Evolutionary conservation across 1,140 invertebrate genomes (phyloP).

Genomic region (Rhyzopertha dominica): DNA sequence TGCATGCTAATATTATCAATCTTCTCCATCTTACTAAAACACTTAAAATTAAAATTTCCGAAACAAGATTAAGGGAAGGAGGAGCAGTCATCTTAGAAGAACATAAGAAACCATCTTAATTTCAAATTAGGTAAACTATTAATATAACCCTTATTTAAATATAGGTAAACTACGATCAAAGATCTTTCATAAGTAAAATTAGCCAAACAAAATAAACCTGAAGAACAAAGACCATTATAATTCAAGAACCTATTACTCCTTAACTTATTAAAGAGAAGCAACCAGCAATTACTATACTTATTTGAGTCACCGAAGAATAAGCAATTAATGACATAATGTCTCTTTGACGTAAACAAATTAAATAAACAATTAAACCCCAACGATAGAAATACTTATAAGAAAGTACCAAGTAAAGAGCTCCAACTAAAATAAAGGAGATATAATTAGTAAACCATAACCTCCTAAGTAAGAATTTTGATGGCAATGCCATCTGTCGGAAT

Average conservation of each 20-base stretch:
- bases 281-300: constrained; percentile 50
- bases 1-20: too few species aligned
- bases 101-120: constrained; percentile 57
- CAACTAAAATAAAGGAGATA: constrained; percentile 46
- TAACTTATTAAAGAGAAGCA: constrained; percentile 47
- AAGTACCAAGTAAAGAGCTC: constrained; percentile 48
- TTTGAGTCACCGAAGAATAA: constrained; percentile 60
- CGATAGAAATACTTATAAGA: constrained; percentile 51
- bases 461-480: constrained; percentile 67
- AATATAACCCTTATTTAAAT: constrained; percentile 49
- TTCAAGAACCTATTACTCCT: constrained; percentile 48
- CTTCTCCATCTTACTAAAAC: too few species aligned
- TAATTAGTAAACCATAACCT: constrained; percentile 56
- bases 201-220: constrained; percentile 62
- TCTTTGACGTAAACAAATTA: constrained; percentile 57
- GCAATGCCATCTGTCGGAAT: constrained; percentile 64
- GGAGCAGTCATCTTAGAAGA: constrained; percentile 49
- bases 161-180: constrained; percentile 45
- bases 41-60: too few species aligned
- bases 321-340: constrained; percentile 59
- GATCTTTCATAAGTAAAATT: constrained; percentile 59
- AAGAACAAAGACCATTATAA: constrained; percentile 61
- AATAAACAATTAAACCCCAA: constrained; percentile 53
- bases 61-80: constrained; percentile 47
- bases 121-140: constrained; percentile 49